Percentiles rank a stretch among this genome's conserved stretches.
Evolutionary conservation across 2,113 vertebrate genomes (phyloP).

Genomic region (Zosterops lateralis): DNA sequence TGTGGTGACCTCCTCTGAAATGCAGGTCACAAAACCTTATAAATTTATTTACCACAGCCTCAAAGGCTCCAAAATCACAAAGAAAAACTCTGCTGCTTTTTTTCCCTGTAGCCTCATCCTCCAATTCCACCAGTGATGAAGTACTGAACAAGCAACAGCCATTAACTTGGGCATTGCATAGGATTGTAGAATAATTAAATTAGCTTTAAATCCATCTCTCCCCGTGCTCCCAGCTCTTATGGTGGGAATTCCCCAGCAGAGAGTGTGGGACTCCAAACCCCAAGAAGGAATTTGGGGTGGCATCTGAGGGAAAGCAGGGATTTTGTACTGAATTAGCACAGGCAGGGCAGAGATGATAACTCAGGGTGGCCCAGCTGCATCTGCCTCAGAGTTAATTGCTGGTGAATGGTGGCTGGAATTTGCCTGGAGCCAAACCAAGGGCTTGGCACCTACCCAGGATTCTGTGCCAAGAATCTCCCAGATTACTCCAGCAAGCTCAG

Average conservation of each 20-base stretch:
- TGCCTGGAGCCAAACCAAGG: not conserved
- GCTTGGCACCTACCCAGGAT: not conserved
- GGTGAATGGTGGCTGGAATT: not conserved
- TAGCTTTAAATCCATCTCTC: not conserved
- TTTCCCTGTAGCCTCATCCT: not conserved
- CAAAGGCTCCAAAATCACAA: not conserved
- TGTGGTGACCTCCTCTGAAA: not conserved
- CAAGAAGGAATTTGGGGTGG: not conserved
- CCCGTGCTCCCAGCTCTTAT: not conserved
- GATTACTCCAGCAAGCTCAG: not conserved
- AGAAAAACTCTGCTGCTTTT: not conserved
- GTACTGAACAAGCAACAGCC: accelerated
- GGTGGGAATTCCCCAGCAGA: not conserved
- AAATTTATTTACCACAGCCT: not conserved
- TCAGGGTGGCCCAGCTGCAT: not conserved
- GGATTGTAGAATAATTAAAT: not conserved
- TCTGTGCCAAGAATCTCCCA: not conserved
- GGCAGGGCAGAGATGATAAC: not conserved
- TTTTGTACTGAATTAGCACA: accelerated
- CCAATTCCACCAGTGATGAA: not conserved
- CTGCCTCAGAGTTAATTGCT: not conserved
- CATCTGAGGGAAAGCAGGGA: not conserved
- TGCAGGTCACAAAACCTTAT: not conserved
- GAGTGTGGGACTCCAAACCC: accelerated
- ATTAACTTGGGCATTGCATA: not conserved